A percentile compares a stretch with the other conserved stretches of the same genome.
Evolutionary conservation across 2,113 vertebrate genomes (phyloP).

Genomic region (Podarcis muralis): DNA sequence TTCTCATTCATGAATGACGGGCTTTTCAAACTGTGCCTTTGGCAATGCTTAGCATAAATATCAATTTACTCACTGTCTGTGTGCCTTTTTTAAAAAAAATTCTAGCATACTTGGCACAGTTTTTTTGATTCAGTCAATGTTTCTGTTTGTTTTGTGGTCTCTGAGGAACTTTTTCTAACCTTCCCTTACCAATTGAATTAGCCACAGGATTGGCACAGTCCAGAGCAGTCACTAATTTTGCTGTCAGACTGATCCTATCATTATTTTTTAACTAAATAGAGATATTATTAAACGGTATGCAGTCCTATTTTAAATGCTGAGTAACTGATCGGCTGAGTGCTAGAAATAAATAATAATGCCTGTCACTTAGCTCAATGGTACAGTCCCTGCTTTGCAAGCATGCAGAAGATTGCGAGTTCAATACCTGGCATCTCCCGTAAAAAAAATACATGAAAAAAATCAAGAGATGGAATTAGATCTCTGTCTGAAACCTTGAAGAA

Average conservation of each 20-base stretch:
- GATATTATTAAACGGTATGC: background rate
- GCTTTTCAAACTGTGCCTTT: constrained; percentile 43
- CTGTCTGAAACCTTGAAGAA: background rate
- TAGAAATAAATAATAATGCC: background rate
- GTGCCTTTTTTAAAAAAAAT: constrained; percentile 37
- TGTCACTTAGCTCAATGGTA: background rate
- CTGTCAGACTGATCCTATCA: constrained; percentile 16
- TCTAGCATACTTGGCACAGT: constrained; percentile 45
- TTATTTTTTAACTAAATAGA: constrained; percentile 22
- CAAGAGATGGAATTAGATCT: background rate
- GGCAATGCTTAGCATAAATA: constrained; percentile 51
- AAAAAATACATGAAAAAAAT: background rate
- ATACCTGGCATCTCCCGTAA: background rate
- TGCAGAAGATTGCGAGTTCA: background rate
- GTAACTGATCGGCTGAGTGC: background rate
- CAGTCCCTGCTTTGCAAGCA: background rate
- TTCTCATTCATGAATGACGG: constrained; percentile 56
- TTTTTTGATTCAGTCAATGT: constrained; percentile 35
- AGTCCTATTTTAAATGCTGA: constrained; percentile 15
- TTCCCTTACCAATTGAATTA: constrained; percentile 37
- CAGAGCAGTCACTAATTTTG: constrained; percentile 7
- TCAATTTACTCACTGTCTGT: constrained; percentile 33
- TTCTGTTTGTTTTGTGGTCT: constrained; percentile 42
- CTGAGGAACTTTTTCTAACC: constrained; percentile 45
- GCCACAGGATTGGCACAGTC: constrained; percentile 15